phyloP scores from a whole-genome alignment of 2,888 invertebrate species.

The Amblyteles armatorius region DNA sequence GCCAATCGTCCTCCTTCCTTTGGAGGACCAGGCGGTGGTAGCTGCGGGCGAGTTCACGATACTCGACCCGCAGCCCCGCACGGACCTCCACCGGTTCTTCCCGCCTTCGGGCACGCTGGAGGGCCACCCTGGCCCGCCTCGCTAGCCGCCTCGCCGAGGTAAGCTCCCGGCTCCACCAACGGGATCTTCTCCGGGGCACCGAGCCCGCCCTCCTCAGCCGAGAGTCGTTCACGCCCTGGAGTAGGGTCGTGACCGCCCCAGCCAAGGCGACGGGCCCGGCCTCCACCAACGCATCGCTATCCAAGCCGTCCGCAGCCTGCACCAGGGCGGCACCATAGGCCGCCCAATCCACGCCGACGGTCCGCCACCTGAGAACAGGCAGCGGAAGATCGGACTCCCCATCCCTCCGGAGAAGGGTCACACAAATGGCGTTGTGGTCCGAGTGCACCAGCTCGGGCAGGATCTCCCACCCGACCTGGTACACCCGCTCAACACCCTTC shows the following conservation, averaged over 20 bases:
- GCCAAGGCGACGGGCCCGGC: slow-evolving; percentile 12
- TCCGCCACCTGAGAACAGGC: too few species aligned
- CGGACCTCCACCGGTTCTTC: slow-evolving; percentile 6
- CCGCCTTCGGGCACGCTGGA: slow-evolving; percentile 1
- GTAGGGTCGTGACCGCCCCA: neutral
- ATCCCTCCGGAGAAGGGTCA: too few species aligned
- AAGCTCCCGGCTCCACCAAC: slow-evolving; percentile 12
- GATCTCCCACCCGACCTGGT: too few species aligned
- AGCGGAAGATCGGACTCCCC: too few species aligned
- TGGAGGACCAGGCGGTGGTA: too few species aligned
- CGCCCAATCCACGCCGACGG: too few species aligned
- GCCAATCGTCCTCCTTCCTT: too few species aligned
- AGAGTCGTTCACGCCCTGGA: neutral
- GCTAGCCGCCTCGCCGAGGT: slow-evolving; percentile 16
- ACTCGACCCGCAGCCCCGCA: neutral
- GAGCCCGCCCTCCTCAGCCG: neutral
- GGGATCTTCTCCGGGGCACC: neutral
- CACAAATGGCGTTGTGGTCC: too few species aligned
- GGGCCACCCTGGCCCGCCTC: slow-evolving; percentile 18
- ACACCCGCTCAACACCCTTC: too few species aligned
- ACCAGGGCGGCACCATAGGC: too few species aligned
- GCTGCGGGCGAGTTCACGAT: too few species aligned
- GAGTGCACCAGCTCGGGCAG: too few species aligned
- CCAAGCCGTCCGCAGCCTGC: slow-evolving; percentile 4
- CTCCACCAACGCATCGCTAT: neutral